Base-by-base conservation (phyloP, 2,797 vertebrate genomes). In the Trachurus trachurus region DNA sequence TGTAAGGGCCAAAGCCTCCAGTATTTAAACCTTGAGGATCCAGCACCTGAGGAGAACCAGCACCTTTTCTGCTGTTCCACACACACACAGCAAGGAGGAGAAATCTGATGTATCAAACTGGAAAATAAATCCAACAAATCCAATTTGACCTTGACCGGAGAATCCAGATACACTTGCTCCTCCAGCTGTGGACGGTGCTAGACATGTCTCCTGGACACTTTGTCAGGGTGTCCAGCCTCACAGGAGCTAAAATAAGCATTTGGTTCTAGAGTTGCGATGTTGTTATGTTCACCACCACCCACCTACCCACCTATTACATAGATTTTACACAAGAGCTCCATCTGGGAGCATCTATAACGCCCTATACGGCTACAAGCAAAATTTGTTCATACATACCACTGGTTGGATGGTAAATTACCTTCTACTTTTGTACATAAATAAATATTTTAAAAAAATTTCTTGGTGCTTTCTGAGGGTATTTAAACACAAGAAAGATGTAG, bases 141-240 rank as follows among this genome's bases (percentile, higher is more conserved):
- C 3, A 19, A 68, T 85, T 75, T 87, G 91, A 95, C 92, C 92
- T 95, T 95, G 91, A 89, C 73, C 40, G 77, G 21, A 69, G 64
- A 45, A 71, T 80, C 80, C 61, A 67, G 5, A 12, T 13, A 63
- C 16, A 21, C 37, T 26, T 26, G 61, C 66, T 73, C 70, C 59
- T 71, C 47, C 58, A 61, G 59, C 75, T 80, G 64, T 73, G 56
- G 21, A 68, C 57, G 45, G 12, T 49, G 21, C 19, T 45, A 66
- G 22, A 82, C 42, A 53, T 34, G 47, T 59, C 53, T 61, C 10
- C 53, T 8, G 26, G 31, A 19, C 57, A 49, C 44, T 31, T 60
- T 58, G 1, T 58, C 15, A 9, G 9, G 7, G 40, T 42, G 5
- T 57, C 47, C 67, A 4, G 2, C 37, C 6, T 37, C 4, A 39